These are phyloP conservation scores for Pseudomugil tenellus DNA, from an alignment of 2,797 vertebrate genomes.

Conservation along the genomic window DNA sequence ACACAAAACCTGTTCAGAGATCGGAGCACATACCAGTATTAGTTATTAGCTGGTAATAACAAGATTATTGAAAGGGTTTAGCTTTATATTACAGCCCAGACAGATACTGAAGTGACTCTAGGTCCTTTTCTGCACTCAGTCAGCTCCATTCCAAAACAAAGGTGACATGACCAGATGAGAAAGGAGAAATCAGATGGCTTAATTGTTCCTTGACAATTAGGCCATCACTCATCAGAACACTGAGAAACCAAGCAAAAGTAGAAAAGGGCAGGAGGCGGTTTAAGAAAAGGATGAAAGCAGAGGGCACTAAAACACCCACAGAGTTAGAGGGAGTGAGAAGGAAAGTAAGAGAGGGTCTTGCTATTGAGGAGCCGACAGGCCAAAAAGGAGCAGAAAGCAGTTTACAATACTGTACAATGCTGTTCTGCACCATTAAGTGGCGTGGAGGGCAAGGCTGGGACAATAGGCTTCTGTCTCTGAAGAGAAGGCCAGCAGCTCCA, in stretches of 20 bases:
- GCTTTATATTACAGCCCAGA: conserved; percentile 59
- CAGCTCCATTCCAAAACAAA: conserved; percentile 76
- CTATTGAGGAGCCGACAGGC: conserved; percentile 76
- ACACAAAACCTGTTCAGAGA: background rate
- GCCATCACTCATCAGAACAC: conserved; percentile 84
- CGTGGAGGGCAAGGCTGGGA: conserved; percentile 75
- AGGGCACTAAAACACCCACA: conserved; percentile 86
- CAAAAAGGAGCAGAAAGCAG: conserved; percentile 80
- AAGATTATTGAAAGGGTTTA: conserved; percentile 8
- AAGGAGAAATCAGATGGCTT: conserved; percentile 84
- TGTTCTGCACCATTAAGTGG: conserved; percentile 84
- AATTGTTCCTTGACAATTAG: conserved; percentile 83
- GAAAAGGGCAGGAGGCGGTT: conserved; percentile 71
- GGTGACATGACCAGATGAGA: conserved; percentile 68
- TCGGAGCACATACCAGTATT: conserved; percentile 2
- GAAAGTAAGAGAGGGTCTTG: conserved; percentile 72
- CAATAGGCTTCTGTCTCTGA: conserved; percentile 77
- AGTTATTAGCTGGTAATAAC: background rate
- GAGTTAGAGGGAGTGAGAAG: conserved; percentile 76
- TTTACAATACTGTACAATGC: conserved; percentile 88
- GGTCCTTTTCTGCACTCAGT: conserved; percentile 66
- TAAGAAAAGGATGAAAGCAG: conserved; percentile 82
- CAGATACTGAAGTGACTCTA: conserved; percentile 76
- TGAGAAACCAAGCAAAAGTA: conserved; percentile 77
- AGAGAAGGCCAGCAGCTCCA: conserved; percentile 72